Conservation (phyloP, 2,888 invertebrate genomes). For the Piscicola geometra region DNA sequence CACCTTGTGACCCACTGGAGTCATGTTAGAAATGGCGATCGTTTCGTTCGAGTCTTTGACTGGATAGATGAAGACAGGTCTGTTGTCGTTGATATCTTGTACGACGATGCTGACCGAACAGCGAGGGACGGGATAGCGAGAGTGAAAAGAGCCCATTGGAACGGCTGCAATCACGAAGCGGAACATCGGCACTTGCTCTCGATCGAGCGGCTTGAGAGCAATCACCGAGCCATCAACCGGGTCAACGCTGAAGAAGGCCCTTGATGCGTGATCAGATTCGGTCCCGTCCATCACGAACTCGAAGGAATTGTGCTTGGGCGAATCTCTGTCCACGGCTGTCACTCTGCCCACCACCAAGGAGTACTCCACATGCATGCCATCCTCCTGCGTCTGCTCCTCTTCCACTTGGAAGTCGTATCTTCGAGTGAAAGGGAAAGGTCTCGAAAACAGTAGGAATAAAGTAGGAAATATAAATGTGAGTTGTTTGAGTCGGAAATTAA, state of each 20-base stretch:
- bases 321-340: constrained; percentile 35
- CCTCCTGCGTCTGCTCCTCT: constrained; percentile 26
- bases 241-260: constrained; percentile 15
- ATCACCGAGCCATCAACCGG: constrained; percentile 3
- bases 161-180: constrained; percentile 13
- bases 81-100: constrained; percentile 32
- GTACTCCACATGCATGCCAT: background rate
- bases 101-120: constrained; percentile 11
- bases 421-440: background rate
- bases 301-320: constrained; percentile 31
- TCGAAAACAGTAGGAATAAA: background rate
- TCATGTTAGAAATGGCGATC: constrained; percentile 31
- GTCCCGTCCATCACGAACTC: constrained; percentile 30
- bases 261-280: constrained; percentile 2
- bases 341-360: constrained; percentile 33
- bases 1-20: constrained; percentile 9
- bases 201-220: constrained; percentile 18
- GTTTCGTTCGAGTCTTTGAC: constrained; percentile 27
- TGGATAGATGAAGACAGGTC: constrained; percentile 24
- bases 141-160: background rate
- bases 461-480: background rate
- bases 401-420: constrained; percentile 35
- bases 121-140: background rate
- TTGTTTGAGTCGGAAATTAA: too few species aligned
- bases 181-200: constrained; percentile 6